Conservation (phyloP, 2,888 invertebrate species). For the Palloptera scutellata region DNA sequence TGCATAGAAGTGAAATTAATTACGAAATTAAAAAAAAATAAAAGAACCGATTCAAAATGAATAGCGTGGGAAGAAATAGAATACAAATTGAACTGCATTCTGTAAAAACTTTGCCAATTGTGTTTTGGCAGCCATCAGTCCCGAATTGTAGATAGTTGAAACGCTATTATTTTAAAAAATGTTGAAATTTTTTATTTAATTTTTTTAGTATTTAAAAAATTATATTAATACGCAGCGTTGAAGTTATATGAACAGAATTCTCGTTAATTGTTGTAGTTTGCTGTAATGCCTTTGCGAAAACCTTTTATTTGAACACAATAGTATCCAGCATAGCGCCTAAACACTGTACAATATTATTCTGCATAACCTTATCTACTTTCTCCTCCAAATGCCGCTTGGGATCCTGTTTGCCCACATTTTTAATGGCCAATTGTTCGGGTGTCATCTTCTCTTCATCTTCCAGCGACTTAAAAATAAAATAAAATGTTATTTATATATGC, state of each 20-base stretch:
- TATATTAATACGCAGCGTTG: slow-evolving; percentile 15
- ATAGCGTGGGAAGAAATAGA: too few species aligned
- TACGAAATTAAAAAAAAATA: too few species aligned
- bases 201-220: slow-evolving; percentile 19
- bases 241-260: slow-evolving; percentile 1
- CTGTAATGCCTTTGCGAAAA: slow-evolving; percentile 12
- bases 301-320: slow-evolving; percentile 80
- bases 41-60: too few species aligned
- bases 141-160: too few species aligned
- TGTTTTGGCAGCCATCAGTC: too few species aligned
- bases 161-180: too few species aligned
- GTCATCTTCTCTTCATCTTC: slow-evolving; percentile 99
- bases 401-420: slow-evolving; percentile 99
- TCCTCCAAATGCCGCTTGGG: slow-evolving; percentile 99
- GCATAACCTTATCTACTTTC: slow-evolving; percentile 96
- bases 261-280: neutral
- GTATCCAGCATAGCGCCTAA: slow-evolving; percentile 96
- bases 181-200: too few species aligned
- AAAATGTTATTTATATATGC: slow-evolving; percentile 15
- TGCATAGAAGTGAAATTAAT: too few species aligned
- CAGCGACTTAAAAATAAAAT: slow-evolving; percentile 69
- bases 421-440: slow-evolving; percentile 97
- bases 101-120: too few species aligned
- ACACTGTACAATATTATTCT: slow-evolving; percentile 96
- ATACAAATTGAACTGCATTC: too few species aligned